Percentiles rank a stretch among this genome's conserved stretches.
These are phyloP conservation scores for Aphidoletes aphidimyza DNA, from an alignment of 2,888 invertebrate species.

Conservation along the genomic window DNA sequence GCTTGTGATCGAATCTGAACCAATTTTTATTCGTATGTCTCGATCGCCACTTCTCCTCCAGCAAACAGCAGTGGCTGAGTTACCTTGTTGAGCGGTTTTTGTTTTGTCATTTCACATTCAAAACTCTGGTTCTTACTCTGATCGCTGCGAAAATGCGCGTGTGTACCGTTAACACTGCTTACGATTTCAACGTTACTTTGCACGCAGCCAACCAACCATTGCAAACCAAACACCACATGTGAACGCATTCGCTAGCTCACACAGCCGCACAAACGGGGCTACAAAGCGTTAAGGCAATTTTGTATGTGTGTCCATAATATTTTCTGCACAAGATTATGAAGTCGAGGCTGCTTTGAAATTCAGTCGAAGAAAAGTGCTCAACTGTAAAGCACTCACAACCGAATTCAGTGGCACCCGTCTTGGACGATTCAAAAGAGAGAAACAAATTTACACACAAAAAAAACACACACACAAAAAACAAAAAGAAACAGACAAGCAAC, in stretches of 20 bases:
- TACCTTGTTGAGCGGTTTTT: not conserved
- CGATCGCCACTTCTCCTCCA: conserved; percentile 21
- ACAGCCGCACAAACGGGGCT: not conserved
- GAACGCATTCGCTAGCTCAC: not conserved
- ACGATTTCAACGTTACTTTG: not conserved
- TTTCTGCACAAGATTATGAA: conserved; percentile 33
- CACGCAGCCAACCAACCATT: not conserved
- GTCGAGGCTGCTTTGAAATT: conserved; percentile 57
- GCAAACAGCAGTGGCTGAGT: not conserved
- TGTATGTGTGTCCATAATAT: too few species aligned
- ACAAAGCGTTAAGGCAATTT: not conserved
- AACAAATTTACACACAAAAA: not conserved
- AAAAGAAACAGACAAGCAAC: too few species aligned
- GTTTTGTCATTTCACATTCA: not conserved
- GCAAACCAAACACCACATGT: not conserved
- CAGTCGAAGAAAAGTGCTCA: conserved; percentile 64
- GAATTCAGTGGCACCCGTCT: conserved; percentile 48
- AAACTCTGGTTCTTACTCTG: not conserved
- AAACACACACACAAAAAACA: not conserved
- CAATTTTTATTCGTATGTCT: not conserved
- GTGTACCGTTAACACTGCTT: not conserved
- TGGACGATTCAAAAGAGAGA: too few species aligned
- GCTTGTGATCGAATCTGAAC: not conserved
- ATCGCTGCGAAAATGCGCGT: not conserved
- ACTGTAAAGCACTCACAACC: conserved; percentile 61